A percentile compares a stretch with the other conserved stretches of the same genome.
Evolutionary conservation across 2,797 vertebrate species (phyloP).

Genomic region (Pseudomugil gertrudae): DNA sequence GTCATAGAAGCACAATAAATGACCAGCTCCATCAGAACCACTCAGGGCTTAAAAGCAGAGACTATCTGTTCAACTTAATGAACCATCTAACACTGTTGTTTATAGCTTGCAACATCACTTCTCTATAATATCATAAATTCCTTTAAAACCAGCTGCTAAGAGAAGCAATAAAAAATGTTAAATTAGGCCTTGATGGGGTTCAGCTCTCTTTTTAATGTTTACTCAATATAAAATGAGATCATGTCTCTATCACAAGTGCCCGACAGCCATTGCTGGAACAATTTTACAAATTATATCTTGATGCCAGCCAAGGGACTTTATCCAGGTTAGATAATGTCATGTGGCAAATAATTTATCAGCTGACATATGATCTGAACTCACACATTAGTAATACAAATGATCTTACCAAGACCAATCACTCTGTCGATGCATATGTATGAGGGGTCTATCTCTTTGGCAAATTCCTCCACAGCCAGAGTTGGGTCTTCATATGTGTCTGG

Average conservation of each 20-base stretch:
- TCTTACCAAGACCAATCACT: slow-evolving; percentile 94
- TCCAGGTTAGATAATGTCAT: background rate
- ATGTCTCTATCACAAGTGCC: slow-evolving; percentile 1
- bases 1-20: slow-evolving; percentile 16
- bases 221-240: slow-evolving; percentile 37
- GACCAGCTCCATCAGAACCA: slow-evolving; percentile 20
- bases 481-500: slow-evolving; percentile 97
- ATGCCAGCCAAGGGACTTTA: slow-evolving; percentile 7
- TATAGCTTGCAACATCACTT: slow-evolving; percentile 31
- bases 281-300: slow-evolving; percentile 5
- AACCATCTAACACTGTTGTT: slow-evolving; percentile 55
- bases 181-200: slow-evolving; percentile 42
- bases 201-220: slow-evolving; percentile 42
- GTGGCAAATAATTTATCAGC: background rate
- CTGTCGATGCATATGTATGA: slow-evolving; percentile 96
- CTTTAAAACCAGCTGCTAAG: slow-evolving; percentile 45
- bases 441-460: slow-evolving; percentile 96
- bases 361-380: background rate
- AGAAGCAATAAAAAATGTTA: slow-evolving; percentile 30
- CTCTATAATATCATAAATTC: slow-evolving; percentile 50
- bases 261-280: background rate
- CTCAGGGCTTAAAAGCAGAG: slow-evolving; percentile 31
- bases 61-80: slow-evolving; percentile 61
- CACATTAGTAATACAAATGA: background rate
- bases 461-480: slow-evolving; percentile 94